Evolutionary conservation across 1,140 invertebrate genomes (phyloP), one percentile per base, ranked within the genome.

Genomic region (Drosophila ironensis): DNA sequence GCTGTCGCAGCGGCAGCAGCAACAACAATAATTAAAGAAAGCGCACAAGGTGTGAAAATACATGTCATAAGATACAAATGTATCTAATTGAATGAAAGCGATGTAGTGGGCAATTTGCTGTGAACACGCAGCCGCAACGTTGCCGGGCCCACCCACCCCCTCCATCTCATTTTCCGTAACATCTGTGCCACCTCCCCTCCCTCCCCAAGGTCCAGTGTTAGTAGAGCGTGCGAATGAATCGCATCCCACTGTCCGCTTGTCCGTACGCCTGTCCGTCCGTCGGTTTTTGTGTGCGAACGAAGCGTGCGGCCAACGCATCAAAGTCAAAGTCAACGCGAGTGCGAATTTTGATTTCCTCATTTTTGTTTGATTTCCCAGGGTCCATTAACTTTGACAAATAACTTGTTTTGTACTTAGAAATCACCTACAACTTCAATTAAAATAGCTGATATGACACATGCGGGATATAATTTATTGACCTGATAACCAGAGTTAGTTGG

Each of bases 1-100:
- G 60, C 33, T 45, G 47, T 48, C 45, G 42, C 42, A 61, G 24
- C 63, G 44, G 30, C 41, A 48, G 46, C 14, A 37, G 12, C 28
- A 44, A 19, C 51, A 66, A 25, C 40, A 35, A 68, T 54, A 54
- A 69, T 69, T 52, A 71, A 70, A 40, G 66, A 72, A 72, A 70
- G 67, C 63, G 54, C 70, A 74, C 64, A 80, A 86, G 80, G 81
- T 84, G 80, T 87, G 81, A 84, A 87, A 84, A 84, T 86, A 86
- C 82, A 74, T 84, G 78, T 84, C 78, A 86, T 80, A 84, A 86
- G 78, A 86, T 84, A 84, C 78, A 84, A 84, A 84, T 84, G 78
- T 86, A 86, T 84, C 78, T 84, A 84, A 84, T 84, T 84, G 78
- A 86, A 86, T 78, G 78, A 77, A 82, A 73, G 72, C 78, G 56